Conservation (phyloP, 1,140 invertebrate genomes). For the Drosophila trapezifrons region DNA sequence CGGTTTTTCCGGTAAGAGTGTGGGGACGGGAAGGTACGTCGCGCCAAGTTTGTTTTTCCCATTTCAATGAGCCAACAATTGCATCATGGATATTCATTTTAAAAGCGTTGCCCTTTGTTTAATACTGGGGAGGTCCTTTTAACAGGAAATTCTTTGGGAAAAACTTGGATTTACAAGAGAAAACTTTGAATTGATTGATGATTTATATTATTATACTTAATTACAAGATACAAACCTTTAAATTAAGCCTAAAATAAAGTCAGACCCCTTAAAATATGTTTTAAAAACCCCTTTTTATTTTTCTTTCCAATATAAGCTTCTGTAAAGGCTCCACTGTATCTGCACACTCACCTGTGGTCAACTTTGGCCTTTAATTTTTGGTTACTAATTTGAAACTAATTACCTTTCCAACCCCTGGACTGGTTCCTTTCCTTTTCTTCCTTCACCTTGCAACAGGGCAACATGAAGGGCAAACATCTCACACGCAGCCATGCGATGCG, state of each 20-base stretch:
- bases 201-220: too few species aligned
- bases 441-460: constrained; percentile 84
- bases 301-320: background rate
- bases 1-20: constrained; percentile 40
- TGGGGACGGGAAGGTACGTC: background rate
- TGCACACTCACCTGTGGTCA: constrained; percentile 29
- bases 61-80: constrained; percentile 77
- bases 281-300: too few species aligned
- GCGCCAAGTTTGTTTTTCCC: constrained; percentile 40
- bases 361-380: constrained; percentile 69
- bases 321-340: background rate
- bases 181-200: background rate
- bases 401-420: constrained; percentile 46
- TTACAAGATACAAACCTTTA: background rate
- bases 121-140: background rate
- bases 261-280: background rate
- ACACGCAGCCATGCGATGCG: constrained; percentile 95
- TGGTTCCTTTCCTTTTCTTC: constrained; percentile 32
- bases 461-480: constrained; percentile 92
- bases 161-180: background rate
- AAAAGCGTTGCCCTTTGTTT: constrained; percentile 3
- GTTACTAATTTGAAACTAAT: constrained; percentile 76
- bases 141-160: too few species aligned
- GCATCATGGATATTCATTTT: constrained; percentile 52
- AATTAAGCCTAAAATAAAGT: background rate